A percentile compares a stretch with the other conserved stretches of the same genome.
These are phyloP conservation scores for Drosophila aff. DNA, from an alignment of 1,140 invertebrate genomes.

Conservation along the genomic window DNA sequence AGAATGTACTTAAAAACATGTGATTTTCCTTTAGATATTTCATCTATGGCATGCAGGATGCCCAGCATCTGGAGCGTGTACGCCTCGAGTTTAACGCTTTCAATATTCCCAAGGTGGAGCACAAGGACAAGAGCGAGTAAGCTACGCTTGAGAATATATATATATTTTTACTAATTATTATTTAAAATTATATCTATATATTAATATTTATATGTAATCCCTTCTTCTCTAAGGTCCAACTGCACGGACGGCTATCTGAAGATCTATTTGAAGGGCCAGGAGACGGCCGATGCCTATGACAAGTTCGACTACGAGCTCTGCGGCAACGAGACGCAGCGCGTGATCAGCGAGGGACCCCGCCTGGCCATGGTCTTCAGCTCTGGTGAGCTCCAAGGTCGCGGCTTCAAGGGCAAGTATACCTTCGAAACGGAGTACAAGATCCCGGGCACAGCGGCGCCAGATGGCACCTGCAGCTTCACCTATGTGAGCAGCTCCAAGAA, in stretches of 20 bases:
- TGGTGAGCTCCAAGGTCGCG: conserved; percentile 93
- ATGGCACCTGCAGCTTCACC: conserved; percentile 95
- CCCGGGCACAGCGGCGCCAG: conserved; percentile 96
- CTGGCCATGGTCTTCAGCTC: conserved; percentile 97
- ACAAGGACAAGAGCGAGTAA: conserved; percentile 85
- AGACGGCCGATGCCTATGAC: conserved; percentile 96
- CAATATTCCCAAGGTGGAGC: conserved; percentile 93
- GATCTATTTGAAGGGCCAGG: conserved; percentile 96
- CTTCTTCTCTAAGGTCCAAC: conserved; percentile 85
- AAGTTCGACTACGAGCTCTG: conserved; percentile 97
- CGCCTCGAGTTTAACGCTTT: conserved; percentile 94
- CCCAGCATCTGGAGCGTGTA: conserved; percentile 97
- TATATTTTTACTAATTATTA: background rate
- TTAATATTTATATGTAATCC: background rate
- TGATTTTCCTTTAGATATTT: conserved; percentile 90
- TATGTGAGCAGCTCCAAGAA: conserved; percentile 94
- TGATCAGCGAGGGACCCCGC: conserved; percentile 95
- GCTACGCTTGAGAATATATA: background rate
- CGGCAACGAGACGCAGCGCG: conserved; percentile 90
- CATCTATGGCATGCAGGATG: conserved; percentile 98
- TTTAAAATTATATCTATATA: too few relatives aligned
- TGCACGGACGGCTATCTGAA: conserved; percentile 96
- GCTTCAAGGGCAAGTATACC: conserved; percentile 92
- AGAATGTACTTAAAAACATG: background rate
- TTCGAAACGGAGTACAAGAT: conserved; percentile 93